Evolutionary conservation across 1,140 invertebrate species (phyloP).

Genomic region (Muscidifurax raptorellus): DNA sequence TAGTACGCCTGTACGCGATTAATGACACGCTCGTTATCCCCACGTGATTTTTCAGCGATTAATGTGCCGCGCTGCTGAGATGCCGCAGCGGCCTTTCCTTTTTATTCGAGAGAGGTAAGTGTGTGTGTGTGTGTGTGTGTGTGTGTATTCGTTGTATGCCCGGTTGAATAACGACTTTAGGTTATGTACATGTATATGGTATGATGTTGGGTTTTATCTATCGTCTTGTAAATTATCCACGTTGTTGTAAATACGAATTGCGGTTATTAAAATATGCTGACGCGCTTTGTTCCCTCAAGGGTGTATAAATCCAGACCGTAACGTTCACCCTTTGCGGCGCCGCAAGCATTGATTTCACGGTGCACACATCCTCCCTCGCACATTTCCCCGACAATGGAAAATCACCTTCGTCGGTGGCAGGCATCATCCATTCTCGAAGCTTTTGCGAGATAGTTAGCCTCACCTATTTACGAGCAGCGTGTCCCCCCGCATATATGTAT

Average conservation of each 20-base stretch:
- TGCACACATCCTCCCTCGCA: background rate
- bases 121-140: no score
- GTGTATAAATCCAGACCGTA: no score
- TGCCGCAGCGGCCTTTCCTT: background rate
- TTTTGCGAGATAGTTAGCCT: background rate
- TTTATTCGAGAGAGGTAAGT: background rate
- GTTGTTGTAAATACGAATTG: no score
- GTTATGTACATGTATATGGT: no score
- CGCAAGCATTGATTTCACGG: background rate
- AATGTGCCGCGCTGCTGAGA: background rate
- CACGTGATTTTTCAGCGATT: slow-evolving; percentile 37
- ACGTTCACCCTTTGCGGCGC: background rate
- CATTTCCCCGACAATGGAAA: background rate
- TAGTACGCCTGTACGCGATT: slow-evolving; percentile 23
- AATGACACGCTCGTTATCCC: slow-evolving; percentile 44
- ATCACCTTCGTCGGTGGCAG: background rate
- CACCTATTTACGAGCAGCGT: background rate
- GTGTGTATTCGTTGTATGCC: no score
- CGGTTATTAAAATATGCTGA: no score
- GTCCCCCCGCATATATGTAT: background rate
- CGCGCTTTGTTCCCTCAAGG: no score
- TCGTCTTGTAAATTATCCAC: no score
- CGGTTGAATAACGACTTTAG: no score
- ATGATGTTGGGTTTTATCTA: no score
- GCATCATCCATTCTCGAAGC: background rate